Conservation (phyloP, 2,797 vertebrate genomes). For the Gobio occitaniae region DNA sequence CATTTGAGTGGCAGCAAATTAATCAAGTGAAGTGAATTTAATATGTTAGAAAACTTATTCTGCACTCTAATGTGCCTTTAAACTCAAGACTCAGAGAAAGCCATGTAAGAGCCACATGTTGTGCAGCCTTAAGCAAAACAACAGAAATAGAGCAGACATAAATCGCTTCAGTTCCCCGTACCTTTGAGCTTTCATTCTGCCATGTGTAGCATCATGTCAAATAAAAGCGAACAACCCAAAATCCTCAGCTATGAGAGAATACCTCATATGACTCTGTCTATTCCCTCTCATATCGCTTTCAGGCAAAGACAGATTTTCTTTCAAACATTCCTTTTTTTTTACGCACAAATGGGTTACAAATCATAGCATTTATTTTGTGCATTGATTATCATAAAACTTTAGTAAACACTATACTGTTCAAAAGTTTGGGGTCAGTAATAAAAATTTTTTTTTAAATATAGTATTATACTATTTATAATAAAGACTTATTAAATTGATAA, state of each 20-base stretch:
- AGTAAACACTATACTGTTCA: not conserved
- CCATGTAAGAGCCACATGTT: conserved; percentile 30
- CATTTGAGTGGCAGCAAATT: not conserved
- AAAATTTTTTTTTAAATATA: too few relatives aligned
- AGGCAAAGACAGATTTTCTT: not conserved
- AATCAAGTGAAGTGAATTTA: not conserved
- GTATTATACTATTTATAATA: too few relatives aligned
- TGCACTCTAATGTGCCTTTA: conserved; percentile 12
- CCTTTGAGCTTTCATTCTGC: conserved; percentile 21
- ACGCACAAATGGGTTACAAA: not conserved
- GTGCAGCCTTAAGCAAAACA: conserved; percentile 37
- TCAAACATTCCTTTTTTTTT: not conserved
- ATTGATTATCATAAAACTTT: not conserved
- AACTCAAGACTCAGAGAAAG: not conserved
- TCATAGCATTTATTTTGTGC: not conserved
- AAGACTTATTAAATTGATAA: not conserved
- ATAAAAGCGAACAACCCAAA: conserved; percentile 19
- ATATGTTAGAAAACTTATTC: not conserved
- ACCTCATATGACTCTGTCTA: conserved; percentile 13
- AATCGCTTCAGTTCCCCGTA: conserved; percentile 7
- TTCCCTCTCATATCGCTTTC: conserved; percentile 9
- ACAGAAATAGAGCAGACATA: conserved; percentile 36
- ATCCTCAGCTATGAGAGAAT: conserved; percentile 22
- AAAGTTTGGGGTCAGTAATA: not conserved
- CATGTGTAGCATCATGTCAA: not conserved